Base-by-base conservation (phyloP, 1,140 invertebrate species). In the Eupristina koningsbergeri region DNA sequence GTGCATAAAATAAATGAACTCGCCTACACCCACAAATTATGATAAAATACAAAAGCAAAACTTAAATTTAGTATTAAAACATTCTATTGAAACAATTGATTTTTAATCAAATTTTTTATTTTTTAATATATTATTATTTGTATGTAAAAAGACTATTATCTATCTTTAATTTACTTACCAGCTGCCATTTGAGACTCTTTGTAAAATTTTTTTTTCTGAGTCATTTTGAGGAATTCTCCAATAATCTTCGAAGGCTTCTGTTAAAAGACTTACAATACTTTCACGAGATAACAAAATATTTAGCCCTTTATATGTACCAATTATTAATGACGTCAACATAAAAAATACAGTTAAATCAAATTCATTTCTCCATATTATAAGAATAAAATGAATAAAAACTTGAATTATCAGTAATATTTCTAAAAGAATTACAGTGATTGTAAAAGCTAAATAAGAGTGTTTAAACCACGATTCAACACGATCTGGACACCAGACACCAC, bases 131-230 rank as follows among this genome's bases (percentile, higher is more conserved):
- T n/a, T n/a, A n/a, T n/a, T n/a, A n/a, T n/a, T n/a, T n/a, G n/a
- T n/a, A n/a, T n/a, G n/a, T n/a, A n/a, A n/a, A n/a, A n/a, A n/a
- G n/a, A n/a, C n/a, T n/a, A n/a, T n/a, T n/a, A n/a, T n/a, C n/a
- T n/a, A n/a, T n/a, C n/a, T n/a, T n/a, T n/a, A n/a, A n/a, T n/a
- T 31, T 26, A 82, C 73, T 75, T 82, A 75, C 80, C 31, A 64
- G 34, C n/a, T 45, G 31, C 39, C 26, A 8, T 47, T 67, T 11
- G 64, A 80, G 22, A 47, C 34, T 1, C 34, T 83, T 36, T 34
- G 3, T 15, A 78, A 34, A 31, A 83, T 83, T 58, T 69, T n/a
- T 15, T 78, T 83, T 36, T 78, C 81, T 22, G 13, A 31, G 61
- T 73, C 22, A 9, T 83, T 26, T 61, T 22, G 26, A 8, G 82